These are phyloP conservation scores for Pogonocichla stellata DNA, from an alignment of 2,113 vertebrate genomes.

Conservation along the genomic window DNA sequence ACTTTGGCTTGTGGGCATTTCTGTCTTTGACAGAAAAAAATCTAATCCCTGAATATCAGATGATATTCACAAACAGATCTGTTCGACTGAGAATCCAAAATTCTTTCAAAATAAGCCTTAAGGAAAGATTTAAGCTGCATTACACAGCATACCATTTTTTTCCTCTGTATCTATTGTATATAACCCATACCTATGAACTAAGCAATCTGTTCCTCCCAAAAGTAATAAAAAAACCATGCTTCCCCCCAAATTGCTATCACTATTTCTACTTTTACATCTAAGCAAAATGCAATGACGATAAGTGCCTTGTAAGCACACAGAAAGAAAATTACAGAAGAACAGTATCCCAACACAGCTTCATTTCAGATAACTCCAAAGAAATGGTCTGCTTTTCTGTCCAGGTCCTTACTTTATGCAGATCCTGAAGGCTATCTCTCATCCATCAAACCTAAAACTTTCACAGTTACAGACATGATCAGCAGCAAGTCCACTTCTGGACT, in stretches of 20 bases:
- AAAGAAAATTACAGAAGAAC: not conserved
- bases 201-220: not conserved
- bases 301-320: not conserved
- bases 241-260: not conserved
- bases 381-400: not conserved
- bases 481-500: not conserved
- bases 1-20: not conserved
- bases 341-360: not conserved
- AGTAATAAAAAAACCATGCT: rapidly evolving
- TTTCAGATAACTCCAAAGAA: not conserved
- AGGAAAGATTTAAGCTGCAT: not conserved
- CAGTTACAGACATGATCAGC: not conserved
- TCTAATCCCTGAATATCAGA: not conserved
- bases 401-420: not conserved
- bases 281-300: not conserved
- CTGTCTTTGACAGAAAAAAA: no score
- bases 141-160: not conserved
- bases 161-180: not conserved
- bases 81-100: not conserved
- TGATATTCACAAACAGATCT: not conserved
- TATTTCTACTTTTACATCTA: slow-evolving; percentile 2
- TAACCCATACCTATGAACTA: not conserved
- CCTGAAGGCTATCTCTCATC: not conserved
- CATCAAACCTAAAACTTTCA: not conserved
- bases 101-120: not conserved